Evolutionary conservation across 2,113 vertebrate species (phyloP).

Genomic region (Chaenogobius annularis): DNA sequence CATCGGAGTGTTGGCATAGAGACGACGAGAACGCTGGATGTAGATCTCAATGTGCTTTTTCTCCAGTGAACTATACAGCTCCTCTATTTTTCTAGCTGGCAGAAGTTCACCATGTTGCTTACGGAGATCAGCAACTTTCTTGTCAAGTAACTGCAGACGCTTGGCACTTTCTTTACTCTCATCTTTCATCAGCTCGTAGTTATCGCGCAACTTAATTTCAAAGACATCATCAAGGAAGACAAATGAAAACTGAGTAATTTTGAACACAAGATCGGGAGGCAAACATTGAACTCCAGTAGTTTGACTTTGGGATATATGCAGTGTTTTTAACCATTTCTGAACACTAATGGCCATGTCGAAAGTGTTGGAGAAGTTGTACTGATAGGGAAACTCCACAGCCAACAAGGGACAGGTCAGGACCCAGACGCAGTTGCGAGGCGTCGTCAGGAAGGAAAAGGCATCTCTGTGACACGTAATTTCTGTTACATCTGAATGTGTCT

Average conservation of each 20-base stretch:
- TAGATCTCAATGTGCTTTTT: slow-evolving; percentile 98
- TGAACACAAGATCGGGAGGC: slow-evolving; percentile 87
- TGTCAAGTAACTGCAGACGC: slow-evolving; percentile 89
- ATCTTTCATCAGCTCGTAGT: slow-evolving; percentile 98
- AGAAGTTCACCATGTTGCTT: slow-evolving; percentile 95
- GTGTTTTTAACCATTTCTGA: slow-evolving; percentile 94
- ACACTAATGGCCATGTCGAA: slow-evolving; percentile 88
- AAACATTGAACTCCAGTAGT: slow-evolving; percentile 36
- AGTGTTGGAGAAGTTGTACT: slow-evolving; percentile 92
- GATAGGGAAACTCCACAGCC: slow-evolving; percentile 90
- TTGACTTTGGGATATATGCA: slow-evolving; percentile 70
- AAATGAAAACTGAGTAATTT: slow-evolving; percentile 90
- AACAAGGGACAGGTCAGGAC: slow-evolving; percentile 82
- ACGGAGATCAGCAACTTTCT: slow-evolving; percentile 91
- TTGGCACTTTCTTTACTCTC: slow-evolving; percentile 96
- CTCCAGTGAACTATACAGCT: slow-evolving; percentile 94
- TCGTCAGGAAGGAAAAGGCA: slow-evolving; percentile 80
- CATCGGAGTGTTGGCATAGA: slow-evolving; percentile 96
- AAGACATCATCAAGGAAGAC: slow-evolving; percentile 93
- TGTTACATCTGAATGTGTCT: slow-evolving; percentile 79
- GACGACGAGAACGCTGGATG: slow-evolving; percentile 93
- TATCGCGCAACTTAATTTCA: slow-evolving; percentile 95
- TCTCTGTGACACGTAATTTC: slow-evolving; percentile 85
- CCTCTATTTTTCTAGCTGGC: slow-evolving; percentile 96
- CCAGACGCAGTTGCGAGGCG: slow-evolving; percentile 85